Evolutionary conservation across 2,113 vertebrate species (phyloP), one percentile per base, ranked within the genome.

Genomic region (Rhabdomys dilectus): DNA sequence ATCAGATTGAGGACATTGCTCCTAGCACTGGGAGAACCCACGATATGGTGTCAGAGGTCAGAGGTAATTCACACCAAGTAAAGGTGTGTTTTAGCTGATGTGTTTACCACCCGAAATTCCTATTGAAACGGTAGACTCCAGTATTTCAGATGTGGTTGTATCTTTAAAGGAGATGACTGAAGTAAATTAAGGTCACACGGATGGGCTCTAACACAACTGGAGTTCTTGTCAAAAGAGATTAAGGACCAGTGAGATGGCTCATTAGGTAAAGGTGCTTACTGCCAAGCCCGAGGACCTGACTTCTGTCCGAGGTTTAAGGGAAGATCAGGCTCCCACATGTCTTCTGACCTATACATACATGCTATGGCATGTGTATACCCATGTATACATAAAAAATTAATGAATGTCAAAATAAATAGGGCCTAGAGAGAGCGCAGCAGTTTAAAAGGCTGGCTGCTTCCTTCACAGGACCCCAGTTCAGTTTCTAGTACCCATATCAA

Each of bases 1-100:
- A 3, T 3, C 13, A 36, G 2, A 29, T 2, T n/a, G 29, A 36
- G 7, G 11, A 34, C 22, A 4, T 13, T 36, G 12, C 48, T 75
- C 56, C 1, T 22, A 34, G 39, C 60, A 6, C 4, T 21, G 42
- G 29, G 39, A 21, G 82, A 66, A 86, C 16, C 4, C 8, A 48
- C 39, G 6, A 34, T 48, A 48, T 21, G 16, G 13, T 39, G 1
- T 45, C 58, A 45, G 15, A 62, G 29, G 34, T 53, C 1, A 29
- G 31, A 39, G n/a, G 45, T 22, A 2, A 39, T 29, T 7, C 29
- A 78, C 7, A 9, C 45, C 15, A 8, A 26, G 45, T 3, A 11
- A 34, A 48, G 3, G 36, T 70, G 22, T 3, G 0, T 31, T 48
- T 4, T 3, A 0, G 19, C 21, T 24, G 51, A 45, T 34, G 29